phyloP scores from a whole-genome alignment of 2,113 vertebrate genomes.

The Lichenostomus cassidix region DNA sequence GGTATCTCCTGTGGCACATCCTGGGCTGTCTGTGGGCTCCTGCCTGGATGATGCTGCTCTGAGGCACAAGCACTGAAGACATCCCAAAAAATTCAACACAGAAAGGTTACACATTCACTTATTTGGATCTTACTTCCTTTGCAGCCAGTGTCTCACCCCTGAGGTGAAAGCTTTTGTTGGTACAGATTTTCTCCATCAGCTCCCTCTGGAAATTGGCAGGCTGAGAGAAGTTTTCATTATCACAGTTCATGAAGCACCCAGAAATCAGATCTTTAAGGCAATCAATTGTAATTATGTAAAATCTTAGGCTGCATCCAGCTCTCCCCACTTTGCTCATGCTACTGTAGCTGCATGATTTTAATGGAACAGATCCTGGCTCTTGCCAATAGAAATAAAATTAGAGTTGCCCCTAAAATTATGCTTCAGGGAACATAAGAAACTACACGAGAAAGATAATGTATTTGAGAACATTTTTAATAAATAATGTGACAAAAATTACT shows the following conservation, averaged over 20 bases:
- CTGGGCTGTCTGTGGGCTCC: fast-evolving
- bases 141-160: background rate
- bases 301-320: background rate
- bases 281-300: conserved; percentile 34
- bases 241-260: conserved; percentile 11
- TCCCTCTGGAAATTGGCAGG: conserved; percentile 25
- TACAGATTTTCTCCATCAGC: conserved; percentile 21
- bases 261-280: conserved; percentile 39
- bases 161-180: background rate
- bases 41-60: background rate
- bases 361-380: background rate
- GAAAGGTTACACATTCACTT: background rate
- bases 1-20: background rate
- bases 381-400: background rate
- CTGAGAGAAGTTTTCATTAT: background rate
- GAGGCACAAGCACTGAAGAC: background rate
- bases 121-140: background rate
- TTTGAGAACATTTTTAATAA: conserved; percentile 92
- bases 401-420: background rate
- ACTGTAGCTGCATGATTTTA: background rate
- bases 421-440: conserved; percentile 52
- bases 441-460: conserved; percentile 69
- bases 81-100: background rate
- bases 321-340: background rate
- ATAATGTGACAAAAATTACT: conserved; percentile 88